Percentiles rank a stretch among this genome's conserved stretches.
Evolutionary conservation across 2,888 invertebrate species (phyloP).

Genomic region (Conops quadrifasciatus): DNA sequence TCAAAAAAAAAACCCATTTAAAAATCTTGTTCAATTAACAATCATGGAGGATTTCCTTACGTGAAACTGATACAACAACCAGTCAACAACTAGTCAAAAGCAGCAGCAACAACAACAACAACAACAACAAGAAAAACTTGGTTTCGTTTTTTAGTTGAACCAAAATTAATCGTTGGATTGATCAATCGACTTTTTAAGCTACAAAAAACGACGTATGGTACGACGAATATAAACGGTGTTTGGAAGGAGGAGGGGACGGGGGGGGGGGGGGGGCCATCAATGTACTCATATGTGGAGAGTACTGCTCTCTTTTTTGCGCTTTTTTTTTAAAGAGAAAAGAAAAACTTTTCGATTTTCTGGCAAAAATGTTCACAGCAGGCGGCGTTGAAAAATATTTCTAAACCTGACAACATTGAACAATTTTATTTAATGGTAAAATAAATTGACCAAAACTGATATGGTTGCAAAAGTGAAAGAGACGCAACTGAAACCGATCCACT

Average conservation of each 20-base stretch:
- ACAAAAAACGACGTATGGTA: too few relatives aligned
- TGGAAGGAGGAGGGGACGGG: too few relatives aligned
- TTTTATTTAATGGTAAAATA: constrained; percentile 28
- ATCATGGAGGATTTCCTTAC: constrained; percentile 30
- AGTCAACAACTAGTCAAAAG: too few relatives aligned
- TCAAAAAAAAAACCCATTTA: constrained; percentile 3
- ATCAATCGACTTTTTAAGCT: too few relatives aligned
- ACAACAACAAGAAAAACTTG: too few relatives aligned
- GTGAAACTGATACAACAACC: constrained; percentile 11
- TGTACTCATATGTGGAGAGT: too few relatives aligned
- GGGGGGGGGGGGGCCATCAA: too few relatives aligned
- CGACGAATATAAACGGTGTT: too few relatives aligned
- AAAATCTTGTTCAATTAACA: constrained; percentile 34
- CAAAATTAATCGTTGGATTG: not conserved
- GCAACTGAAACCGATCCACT: too few relatives aligned
- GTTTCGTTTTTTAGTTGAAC: not conserved
- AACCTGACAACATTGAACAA: constrained; percentile 7
- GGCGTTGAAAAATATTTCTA: not conserved
- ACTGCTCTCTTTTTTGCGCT: not conserved
- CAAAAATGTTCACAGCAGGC: constrained; percentile 6
- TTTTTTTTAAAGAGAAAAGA: not conserved
- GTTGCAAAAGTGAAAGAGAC: constrained; percentile 18
- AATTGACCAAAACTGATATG: constrained; percentile 14
- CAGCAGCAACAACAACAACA: too few relatives aligned
- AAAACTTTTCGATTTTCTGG: not conserved